Base-by-base conservation (phyloP, 2,797 vertebrate genomes). In the Pagetopsis macropterus region DNA sequence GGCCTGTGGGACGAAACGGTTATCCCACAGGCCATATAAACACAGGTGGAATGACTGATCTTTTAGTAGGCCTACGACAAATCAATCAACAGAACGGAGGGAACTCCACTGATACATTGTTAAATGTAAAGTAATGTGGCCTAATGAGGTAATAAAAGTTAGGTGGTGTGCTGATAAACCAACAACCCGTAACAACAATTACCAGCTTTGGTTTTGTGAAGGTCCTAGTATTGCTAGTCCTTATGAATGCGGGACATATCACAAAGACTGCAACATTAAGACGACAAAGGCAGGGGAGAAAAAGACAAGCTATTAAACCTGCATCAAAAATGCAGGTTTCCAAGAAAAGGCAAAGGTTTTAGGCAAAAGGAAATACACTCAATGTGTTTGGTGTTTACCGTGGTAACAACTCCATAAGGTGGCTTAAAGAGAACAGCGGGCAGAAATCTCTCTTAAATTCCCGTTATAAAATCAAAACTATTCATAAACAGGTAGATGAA, bases 381-480 rank as follows among this genome's bases (percentile, higher is more conserved):
- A 51, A 44, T 37, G 6, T 37, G 33, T 37, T 9, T 37, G 33
- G 8, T 37, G 33, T 37, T 7, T 21, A 52, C 44, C 65, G 41
- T 62, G 31, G 37, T 68, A 61, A 69, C 11, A 33, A 57, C 45
- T 37, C 33, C 33, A 7, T 13, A 45, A 37, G 45, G 15, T 12
- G 49, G 1, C 23, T 62, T 62, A 21, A 49, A 65, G 40, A 15
- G 12, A 56, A n/a, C 17, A 11, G 40, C 5, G 23, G 11, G 44
- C 15, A 33, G 4, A 46, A 68, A 64, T 41, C 14, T 37, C 41
- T 58, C n/a, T 65, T 65, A 43, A 17, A 72, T 9, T 45, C 15
- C n/a, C 5, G 10, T 41, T 31, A 72, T 68, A 60, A 59, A 65
- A 66, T 70, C 40, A 56, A 64, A 56, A 66, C 7, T 65, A 50